A percentile compares a stretch with the other conserved stretches of the same genome.
These are phyloP conservation scores for Catostomus latipinnis DNA, from an alignment of 2,797 vertebrate species.

Conservation along the genomic window DNA sequence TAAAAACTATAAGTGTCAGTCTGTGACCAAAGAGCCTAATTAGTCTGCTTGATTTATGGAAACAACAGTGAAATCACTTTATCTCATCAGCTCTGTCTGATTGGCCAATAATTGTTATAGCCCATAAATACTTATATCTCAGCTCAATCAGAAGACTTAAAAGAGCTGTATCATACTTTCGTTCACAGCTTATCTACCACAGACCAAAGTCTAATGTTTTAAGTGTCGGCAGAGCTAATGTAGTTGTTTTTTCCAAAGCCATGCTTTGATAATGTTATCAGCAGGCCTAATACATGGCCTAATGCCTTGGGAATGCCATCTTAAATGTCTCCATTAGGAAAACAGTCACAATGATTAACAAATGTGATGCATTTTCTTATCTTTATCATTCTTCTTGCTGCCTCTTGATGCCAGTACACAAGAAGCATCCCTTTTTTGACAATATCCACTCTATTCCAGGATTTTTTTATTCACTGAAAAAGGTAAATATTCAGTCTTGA, in stretches of 20 bases:
- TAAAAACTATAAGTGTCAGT: constrained; percentile 48
- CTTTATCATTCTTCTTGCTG: constrained; percentile 18
- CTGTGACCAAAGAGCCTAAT: constrained; percentile 62
- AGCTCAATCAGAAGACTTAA: constrained; percentile 42
- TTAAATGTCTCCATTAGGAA: constrained; percentile 32
- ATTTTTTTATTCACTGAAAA: no score
- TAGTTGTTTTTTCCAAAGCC: constrained; percentile 12
- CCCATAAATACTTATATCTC: constrained; percentile 31
- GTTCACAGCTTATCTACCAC: constrained; percentile 36
- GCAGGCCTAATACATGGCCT: constrained; percentile 17
- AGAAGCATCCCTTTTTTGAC: background rate
- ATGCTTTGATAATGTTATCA: constrained; percentile 46
- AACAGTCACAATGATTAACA: constrained; percentile 31
- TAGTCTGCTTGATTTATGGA: constrained; percentile 66
- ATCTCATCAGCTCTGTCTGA: constrained; percentile 28
- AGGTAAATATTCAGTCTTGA: no score
- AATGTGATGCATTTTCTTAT: constrained; percentile 35
- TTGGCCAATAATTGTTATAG: constrained; percentile 26
- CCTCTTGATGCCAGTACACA: background rate
- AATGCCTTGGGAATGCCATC: constrained; percentile 18
- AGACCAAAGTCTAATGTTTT: constrained; percentile 22
- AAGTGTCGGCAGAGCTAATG: constrained; percentile 12
- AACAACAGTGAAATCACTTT: constrained; percentile 53
- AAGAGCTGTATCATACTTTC: constrained; percentile 42
- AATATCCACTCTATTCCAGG: background rate